These are phyloP conservation scores for Labia minor DNA, from an alignment of 2,888 invertebrate species.

Conservation along the genomic window DNA sequence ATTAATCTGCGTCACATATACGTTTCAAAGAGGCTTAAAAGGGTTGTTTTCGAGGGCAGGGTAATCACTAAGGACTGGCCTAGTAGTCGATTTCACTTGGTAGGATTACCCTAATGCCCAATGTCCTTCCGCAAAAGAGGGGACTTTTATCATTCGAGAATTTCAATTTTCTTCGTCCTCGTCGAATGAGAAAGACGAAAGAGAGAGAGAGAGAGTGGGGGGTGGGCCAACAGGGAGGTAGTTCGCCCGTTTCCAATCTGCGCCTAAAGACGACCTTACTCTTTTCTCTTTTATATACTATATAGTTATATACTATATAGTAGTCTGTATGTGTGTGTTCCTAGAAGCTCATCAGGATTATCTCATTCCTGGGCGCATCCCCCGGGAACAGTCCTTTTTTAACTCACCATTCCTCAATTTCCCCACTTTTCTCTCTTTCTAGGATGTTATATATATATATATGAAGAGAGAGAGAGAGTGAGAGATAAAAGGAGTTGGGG, in stretches of 20 bases:
- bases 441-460: neutral
- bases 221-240: neutral
- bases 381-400: slow-evolving; percentile 3
- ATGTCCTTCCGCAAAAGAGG: neutral
- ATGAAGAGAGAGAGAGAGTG: neutral
- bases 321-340: neutral
- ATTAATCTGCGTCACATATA: neutral
- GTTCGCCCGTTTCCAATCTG: slow-evolving; percentile 8
- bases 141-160: slow-evolving; percentile 7
- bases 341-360: neutral
- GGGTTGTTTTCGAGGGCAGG: neutral
- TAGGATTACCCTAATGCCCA: slow-evolving; percentile 2
- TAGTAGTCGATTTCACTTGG: neutral
- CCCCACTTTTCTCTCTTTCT: slow-evolving; percentile 6
- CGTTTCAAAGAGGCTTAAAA: neutral
- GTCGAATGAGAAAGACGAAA: too few relatives aligned
- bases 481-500: too few relatives aligned
- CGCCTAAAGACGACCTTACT: slow-evolving; percentile 4
- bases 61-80: neutral
- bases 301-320: too few relatives aligned
- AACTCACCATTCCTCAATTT: neutral
- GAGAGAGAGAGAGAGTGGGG: too few relatives aligned
- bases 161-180: slow-evolving; percentile 8
- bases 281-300: neutral
- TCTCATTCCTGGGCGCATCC: neutral